phyloP scores from a whole-genome alignment of 2,113 vertebrate genomes.

The Merops nubicus region DNA sequence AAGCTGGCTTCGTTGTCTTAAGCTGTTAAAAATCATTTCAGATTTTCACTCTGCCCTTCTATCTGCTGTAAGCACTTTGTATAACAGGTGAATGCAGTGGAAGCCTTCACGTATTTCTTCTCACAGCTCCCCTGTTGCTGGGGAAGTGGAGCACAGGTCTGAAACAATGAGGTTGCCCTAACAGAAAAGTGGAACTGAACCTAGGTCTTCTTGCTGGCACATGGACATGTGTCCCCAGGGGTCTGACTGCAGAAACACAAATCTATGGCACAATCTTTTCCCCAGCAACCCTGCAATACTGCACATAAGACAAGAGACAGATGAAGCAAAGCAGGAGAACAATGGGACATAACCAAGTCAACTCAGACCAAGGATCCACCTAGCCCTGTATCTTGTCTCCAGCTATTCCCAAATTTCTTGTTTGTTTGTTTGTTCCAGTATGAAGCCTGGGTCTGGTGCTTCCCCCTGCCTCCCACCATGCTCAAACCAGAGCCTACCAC shows the following conservation, averaged over 20 bases:
- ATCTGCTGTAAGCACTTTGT: neutral
- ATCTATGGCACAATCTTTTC: neutral
- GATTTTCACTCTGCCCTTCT: neutral
- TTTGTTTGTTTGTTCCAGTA: neutral
- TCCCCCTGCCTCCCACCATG: neutral
- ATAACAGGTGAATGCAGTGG: neutral
- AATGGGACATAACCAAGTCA: neutral
- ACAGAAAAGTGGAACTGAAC: neutral
- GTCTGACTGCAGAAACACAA: neutral
- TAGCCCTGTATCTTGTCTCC: neutral
- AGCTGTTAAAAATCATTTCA: neutral
- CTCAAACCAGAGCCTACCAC: neutral
- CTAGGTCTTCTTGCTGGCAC: neutral
- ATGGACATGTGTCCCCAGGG: neutral
- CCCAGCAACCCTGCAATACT: neutral
- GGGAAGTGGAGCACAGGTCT: neutral
- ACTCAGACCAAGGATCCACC: neutral
- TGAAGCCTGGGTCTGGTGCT: neutral
- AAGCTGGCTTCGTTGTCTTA: neutral
- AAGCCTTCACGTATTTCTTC: neutral
- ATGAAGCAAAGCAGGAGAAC: neutral
- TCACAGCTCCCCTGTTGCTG: neutral
- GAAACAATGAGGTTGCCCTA: neutral
- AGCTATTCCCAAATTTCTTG: neutral
- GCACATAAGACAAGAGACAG: neutral